These are phyloP conservation scores for Acanthornis magna DNA, from an alignment of 2,797 vertebrate genomes.

Conservation along the genomic window DNA sequence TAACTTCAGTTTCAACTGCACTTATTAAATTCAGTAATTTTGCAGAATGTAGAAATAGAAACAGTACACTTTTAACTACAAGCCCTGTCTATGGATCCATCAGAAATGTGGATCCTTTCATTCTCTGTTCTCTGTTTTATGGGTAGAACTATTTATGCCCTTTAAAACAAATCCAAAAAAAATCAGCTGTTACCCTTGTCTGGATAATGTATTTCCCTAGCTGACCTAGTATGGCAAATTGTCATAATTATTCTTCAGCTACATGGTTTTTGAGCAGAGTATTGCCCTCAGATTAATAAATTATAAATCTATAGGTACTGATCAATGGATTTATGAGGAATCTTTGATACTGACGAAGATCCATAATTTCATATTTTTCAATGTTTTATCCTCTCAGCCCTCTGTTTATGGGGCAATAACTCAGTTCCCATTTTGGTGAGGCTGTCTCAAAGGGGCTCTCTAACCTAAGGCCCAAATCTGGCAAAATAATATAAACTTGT, in stretches of 20 bases:
- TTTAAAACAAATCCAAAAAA: not conserved
- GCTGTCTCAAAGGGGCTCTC: not conserved
- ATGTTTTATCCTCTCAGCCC: not conserved
- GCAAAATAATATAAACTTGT: not conserved
- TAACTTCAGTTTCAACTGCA: not conserved
- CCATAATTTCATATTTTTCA: not conserved
- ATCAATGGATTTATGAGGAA: not conserved
- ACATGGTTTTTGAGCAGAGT: not conserved
- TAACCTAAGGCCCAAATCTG: not conserved
- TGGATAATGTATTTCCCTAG: not conserved
- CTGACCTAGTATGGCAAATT: not conserved
- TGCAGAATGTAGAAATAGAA: not conserved
- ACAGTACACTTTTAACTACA: not conserved
- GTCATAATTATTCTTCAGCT: not conserved
- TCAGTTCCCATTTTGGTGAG: not conserved
- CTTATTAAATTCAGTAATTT: not conserved
- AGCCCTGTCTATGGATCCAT: not conserved
- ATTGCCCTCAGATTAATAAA: not conserved
- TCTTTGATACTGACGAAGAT: not conserved
- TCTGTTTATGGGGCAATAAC: not conserved
- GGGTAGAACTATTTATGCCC: not conserved
- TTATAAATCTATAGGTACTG: not conserved
- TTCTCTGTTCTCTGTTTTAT: not conserved
- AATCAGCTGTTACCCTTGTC: not conserved
- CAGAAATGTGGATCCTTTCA: not conserved